Evolutionary conservation across 2,888 invertebrate species (phyloP).

Genomic region (Anodontia alba): DNA sequence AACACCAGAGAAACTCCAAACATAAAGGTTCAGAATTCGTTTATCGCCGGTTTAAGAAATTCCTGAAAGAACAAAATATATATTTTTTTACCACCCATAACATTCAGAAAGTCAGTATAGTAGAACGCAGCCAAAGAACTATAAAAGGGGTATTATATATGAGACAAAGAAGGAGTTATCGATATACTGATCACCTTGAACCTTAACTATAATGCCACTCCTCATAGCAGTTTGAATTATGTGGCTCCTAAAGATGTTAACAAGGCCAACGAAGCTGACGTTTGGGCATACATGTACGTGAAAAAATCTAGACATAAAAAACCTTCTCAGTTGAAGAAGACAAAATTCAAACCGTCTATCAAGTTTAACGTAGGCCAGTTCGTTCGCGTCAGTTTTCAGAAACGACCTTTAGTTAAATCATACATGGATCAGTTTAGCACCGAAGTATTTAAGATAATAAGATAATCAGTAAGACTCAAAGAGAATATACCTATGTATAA

Average conservation of each 20-base stretch:
- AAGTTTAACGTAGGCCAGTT: constrained; percentile 28
- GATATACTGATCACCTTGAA: constrained; percentile 45
- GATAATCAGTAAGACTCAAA: constrained; percentile 13
- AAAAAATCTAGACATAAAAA: not conserved
- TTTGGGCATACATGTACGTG: constrained; percentile 45
- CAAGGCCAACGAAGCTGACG: constrained; percentile 40
- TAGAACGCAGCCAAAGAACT: not conserved
- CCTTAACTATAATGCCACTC: constrained; percentile 46
- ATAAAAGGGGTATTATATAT: not conserved
- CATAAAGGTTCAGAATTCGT: constrained; percentile 14
- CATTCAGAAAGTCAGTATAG: not conserved
- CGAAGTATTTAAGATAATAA: constrained; percentile 40
- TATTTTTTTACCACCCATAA: constrained; percentile 17
- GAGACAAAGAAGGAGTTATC: not conserved
- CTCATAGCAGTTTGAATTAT: constrained; percentile 43
- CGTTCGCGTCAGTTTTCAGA: constrained; percentile 35
- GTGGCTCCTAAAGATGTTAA: constrained; percentile 49
- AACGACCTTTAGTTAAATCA: constrained; percentile 26
- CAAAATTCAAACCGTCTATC: not conserved
- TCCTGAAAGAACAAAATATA: not conserved
- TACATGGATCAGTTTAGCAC: constrained; percentile 38
- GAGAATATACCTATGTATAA: constrained; percentile 40
- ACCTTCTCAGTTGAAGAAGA: too few relatives aligned
- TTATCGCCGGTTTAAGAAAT: not conserved
- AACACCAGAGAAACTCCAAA: not conserved